These are phyloP conservation scores for Lepidurus packardi DNA, from an alignment of 1,140 invertebrate species.

Conservation along the genomic window DNA sequence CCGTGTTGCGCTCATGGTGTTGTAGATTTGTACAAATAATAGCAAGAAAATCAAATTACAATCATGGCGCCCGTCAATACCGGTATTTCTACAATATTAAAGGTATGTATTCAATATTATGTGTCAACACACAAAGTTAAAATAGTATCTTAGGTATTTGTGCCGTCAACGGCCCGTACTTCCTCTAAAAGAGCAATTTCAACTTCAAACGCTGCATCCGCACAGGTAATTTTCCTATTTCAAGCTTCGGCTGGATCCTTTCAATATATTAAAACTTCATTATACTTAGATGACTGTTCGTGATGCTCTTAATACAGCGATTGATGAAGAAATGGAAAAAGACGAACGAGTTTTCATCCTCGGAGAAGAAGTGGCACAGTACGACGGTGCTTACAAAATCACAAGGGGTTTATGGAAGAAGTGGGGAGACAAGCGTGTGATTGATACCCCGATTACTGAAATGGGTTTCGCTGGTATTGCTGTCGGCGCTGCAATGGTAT, in stretches of 20 bases:
- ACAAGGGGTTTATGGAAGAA: slow-evolving; percentile 96
- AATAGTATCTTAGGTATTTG: not conserved
- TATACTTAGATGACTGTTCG: slow-evolving; percentile 72
- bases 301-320: slow-evolving; percentile 92
- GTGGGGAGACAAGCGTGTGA: slow-evolving; percentile 92
- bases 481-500: slow-evolving; percentile 89
- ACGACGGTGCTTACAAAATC: slow-evolving; percentile 97
- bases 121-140: not conserved
- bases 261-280: not conserved
- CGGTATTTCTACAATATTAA: not conserved
- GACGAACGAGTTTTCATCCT: slow-evolving; percentile 92
- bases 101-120: not conserved
- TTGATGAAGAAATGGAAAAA: slow-evolving; percentile 94
- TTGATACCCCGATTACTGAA: slow-evolving; percentile 98
- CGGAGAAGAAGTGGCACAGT: slow-evolving; percentile 97
- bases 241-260: not conserved
- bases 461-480: slow-evolving; percentile 95
- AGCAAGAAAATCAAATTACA: not conserved
- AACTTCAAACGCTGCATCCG: not conserved
- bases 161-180: not conserved
- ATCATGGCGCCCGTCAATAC: not conserved
- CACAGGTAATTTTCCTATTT: not conserved
- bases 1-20: no score
- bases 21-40: slow-evolving; percentile 15
- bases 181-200: not conserved